These are phyloP conservation scores for Capromys pilorides DNA, from an alignment of 2,797 vertebrate species.

Conservation along the genomic window DNA sequence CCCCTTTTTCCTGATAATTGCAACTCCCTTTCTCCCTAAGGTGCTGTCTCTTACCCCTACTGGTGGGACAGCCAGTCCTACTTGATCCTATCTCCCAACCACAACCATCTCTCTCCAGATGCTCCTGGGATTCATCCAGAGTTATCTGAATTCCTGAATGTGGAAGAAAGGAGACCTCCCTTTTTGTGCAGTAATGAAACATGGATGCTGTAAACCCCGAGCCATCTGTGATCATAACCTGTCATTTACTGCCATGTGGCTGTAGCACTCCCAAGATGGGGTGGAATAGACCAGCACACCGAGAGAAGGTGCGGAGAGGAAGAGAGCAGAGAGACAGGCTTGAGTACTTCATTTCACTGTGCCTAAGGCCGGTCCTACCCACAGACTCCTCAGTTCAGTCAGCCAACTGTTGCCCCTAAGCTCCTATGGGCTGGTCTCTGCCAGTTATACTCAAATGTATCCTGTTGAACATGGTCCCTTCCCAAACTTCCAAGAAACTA, in stretches of 20 bases:
- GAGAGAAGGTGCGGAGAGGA: not conserved
- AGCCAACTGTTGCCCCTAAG: not conserved
- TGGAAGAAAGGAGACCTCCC: not conserved
- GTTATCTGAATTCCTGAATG: not conserved
- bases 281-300: not conserved
- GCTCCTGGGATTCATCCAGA: not conserved
- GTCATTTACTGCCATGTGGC: not conserved
- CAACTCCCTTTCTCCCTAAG: not conserved
- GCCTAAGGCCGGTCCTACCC: not conserved
- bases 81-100: not conserved
- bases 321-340: not conserved
- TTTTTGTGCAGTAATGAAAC: not conserved
- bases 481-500: not conserved
- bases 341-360: not conserved
- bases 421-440: not conserved
- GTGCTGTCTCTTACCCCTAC: not conserved
- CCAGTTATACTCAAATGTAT: not conserved
- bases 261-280: not conserved
- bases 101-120: not conserved
- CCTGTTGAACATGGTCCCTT: not conserved
- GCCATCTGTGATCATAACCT: not conserved
- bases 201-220: not conserved
- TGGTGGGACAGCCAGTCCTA: not conserved
- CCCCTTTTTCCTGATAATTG: not conserved
- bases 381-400: not conserved